A percentile compares a stretch with the other conserved stretches of the same genome.
These are phyloP conservation scores for Bos javanicus DNA, from an alignment of 2,113 vertebrate species.

Conservation along the genomic window DNA sequence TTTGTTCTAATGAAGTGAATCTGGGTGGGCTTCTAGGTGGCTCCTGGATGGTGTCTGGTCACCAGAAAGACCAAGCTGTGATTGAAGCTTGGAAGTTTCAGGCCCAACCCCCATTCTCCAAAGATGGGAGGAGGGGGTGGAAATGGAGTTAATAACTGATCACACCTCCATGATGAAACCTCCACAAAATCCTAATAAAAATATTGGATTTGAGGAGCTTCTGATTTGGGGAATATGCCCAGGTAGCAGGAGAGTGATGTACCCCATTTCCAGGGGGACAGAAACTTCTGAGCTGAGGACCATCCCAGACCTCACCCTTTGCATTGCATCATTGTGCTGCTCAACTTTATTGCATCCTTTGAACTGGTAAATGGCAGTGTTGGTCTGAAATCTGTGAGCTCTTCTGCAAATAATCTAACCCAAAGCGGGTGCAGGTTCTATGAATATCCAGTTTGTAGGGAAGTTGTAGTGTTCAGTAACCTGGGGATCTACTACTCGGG, in stretches of 20 bases:
- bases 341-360: neutral
- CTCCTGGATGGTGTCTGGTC: neutral
- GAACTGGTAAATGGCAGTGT: neutral
- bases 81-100: neutral
- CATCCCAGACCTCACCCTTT: neutral
- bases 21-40: neutral
- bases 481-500: neutral
- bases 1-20: neutral
- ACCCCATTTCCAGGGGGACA: neutral
- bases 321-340: neutral
- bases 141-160: neutral
- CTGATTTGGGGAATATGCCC: neutral
- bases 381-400: neutral
- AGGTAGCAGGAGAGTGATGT: neutral
- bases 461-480: neutral
- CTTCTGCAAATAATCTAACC: neutral
- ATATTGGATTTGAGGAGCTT: neutral
- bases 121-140: no score
- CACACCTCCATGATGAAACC: neutral
- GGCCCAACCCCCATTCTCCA: neutral
- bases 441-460: neutral
- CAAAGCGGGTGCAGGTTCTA: neutral
- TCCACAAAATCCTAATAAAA: neutral
- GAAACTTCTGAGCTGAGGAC: neutral
- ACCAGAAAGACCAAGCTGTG: neutral